Percentiles rank a stretch among this genome's conserved stretches.
These are phyloP conservation scores for Harpagoxenus sublaevis DNA, from an alignment of 2,888 invertebrate species.

Conservation along the genomic window DNA sequence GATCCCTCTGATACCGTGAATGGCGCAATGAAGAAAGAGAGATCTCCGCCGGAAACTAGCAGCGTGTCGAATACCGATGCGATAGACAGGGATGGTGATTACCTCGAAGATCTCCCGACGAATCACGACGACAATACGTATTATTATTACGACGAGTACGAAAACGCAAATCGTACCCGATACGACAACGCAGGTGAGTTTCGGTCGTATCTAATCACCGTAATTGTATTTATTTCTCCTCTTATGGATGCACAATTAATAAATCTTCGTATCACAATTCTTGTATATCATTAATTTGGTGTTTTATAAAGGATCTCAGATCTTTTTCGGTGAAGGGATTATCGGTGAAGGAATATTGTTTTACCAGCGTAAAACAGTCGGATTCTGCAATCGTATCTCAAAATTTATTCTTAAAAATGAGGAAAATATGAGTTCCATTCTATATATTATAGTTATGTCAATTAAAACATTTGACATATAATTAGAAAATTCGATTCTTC, in stretches of 20 bases:
- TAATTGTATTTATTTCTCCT: background rate
- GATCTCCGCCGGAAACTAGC: constrained; percentile 25
- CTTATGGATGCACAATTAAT: background rate
- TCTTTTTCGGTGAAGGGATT: background rate
- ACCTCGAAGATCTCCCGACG: constrained; percentile 73
- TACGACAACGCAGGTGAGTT: constrained; percentile 67
- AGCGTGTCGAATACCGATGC: constrained; percentile 8
- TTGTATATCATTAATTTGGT: background rate
- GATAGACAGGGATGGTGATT: constrained; percentile 69
- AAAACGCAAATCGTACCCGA: constrained; percentile 75
- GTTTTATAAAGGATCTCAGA: background rate
- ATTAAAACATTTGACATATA: too few species aligned
- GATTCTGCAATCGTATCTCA: background rate
- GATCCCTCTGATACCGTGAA: constrained; percentile 63
- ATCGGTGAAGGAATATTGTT: background rate
- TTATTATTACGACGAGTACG: constrained; percentile 82
- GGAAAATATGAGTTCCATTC: background rate
- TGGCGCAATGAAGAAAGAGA: constrained; percentile 47
- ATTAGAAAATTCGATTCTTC: background rate
- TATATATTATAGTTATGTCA: too few species aligned
- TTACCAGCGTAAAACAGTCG: background rate
- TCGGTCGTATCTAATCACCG: background rate
- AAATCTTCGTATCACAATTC: background rate
- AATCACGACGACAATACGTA: constrained; percentile 74
- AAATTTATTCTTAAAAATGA: background rate